Base-by-base conservation (phyloP, 2,113 vertebrate genomes). In the Puma concolor region DNA sequence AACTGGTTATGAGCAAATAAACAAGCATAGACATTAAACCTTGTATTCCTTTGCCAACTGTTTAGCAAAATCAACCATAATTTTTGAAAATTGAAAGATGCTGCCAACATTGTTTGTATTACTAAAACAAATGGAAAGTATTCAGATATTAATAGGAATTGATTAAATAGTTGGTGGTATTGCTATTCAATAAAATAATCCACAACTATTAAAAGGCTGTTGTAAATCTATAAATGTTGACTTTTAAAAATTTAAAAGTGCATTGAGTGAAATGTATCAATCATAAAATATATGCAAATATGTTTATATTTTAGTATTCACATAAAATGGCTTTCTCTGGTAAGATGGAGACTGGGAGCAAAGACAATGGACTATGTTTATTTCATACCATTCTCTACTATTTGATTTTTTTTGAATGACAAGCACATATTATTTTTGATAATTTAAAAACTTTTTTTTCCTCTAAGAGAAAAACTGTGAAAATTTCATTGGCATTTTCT, bases 51-150 rank as follows among this genome's bases (percentile, higher is more conserved):
- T 92, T 60, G 38, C 9, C 13, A 52, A 31, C 16, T 88, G 31
- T 44, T 89, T 41, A 85, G 17, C 12, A 64, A 89, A 71, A 81
- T 87, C 25, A 94, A 17, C 11, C 3, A 15, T 80, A 48, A 77
- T 71, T 23, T 92, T 29, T 92, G 31, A 69, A 95, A 91, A 93
- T 14, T 82, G 48, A 80, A 86, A 89, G 6, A 76, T 11, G 16
- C 1, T 10, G 33, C 8, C 38, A 71, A 17, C 9, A 15, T 36
- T 54, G 5, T 74, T 50, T 66, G 1, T 57, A 83, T 23, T 67
- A n/a, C 36, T 72, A 36, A 71, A 72, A 76, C 41, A 77, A 74
- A 14, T 29, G 33, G 10, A 41, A 93, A 92, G 54, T 48, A 41
- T 60, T 36, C 15, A 63, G n/a, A 86, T 86, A 57, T 72, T 60